A percentile compares a stretch with the other conserved stretches of the same genome.
These are phyloP conservation scores for Noctua comes DNA, from an alignment of 2,888 invertebrate genomes.

Conservation along the genomic window DNA sequence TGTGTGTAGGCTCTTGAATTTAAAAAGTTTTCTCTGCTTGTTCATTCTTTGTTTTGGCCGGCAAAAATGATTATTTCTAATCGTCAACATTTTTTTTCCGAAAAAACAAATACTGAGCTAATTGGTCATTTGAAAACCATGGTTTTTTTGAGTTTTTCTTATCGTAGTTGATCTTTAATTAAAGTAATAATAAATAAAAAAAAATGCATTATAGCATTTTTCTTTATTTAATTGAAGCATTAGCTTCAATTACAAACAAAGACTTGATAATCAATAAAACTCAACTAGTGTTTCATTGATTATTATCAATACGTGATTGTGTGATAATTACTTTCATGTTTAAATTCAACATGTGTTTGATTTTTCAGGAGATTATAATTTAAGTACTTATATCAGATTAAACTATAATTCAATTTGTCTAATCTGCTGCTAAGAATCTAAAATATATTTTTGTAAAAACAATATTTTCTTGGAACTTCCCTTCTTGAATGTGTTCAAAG, in stretches of 20 bases:
- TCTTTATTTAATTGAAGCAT: no score
- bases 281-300: neutral
- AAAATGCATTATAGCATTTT: no score
- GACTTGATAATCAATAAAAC: neutral
- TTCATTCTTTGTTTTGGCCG: neutral
- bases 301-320: neutral
- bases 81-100: neutral
- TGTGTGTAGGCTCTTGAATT: neutral
- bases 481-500: neutral
- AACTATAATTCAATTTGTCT: neutral
- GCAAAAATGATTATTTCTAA: neutral
- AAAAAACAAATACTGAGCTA: no score
- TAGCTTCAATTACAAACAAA: neutral
- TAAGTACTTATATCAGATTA: conserved; percentile 3
- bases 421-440: neutral
- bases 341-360: neutral
- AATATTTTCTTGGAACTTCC: neutral
- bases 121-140: neutral
- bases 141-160: neutral
- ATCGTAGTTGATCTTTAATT: no score
- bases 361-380: neutral
- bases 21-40: neutral
- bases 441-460: neutral
- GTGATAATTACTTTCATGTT: neutral
- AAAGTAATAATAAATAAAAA: no score